These are phyloP conservation scores for Hyperoplus immaculatus DNA, from an alignment of 2,797 vertebrate species.

Conservation along the genomic window DNA sequence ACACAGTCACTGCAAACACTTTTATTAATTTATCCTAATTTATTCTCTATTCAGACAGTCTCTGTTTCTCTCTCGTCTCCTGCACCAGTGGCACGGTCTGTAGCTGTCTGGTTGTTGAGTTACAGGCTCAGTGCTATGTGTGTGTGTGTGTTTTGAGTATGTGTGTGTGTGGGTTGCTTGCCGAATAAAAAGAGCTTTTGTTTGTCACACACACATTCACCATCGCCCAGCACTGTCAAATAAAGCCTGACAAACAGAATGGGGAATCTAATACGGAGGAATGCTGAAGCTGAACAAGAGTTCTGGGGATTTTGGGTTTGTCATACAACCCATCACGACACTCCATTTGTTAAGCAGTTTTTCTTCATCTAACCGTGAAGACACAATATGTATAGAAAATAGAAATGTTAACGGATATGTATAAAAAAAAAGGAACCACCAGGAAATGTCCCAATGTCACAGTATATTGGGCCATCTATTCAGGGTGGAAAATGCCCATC, in stretches of 20 bases:
- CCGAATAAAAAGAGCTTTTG: conserved; percentile 58
- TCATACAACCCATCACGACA: neutral
- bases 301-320: neutral
- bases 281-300: neutral
- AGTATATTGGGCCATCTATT: neutral
- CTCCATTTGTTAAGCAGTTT: neutral
- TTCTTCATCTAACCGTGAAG: neutral
- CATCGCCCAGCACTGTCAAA: conserved; percentile 22
- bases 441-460: conserved; percentile 27
- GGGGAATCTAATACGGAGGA: conserved; percentile 13
- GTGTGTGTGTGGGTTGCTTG: conserved; percentile 3
- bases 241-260: conserved; percentile 20
- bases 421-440: neutral
- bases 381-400: neutral
- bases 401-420: conserved; percentile 1
- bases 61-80: conserved; percentile 15
- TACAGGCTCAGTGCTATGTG: conserved; percentile 20
- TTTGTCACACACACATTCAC: conserved; percentile 40
- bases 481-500: neutral
- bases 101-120: conserved; percentile 33
- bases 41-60: conserved; percentile 8
- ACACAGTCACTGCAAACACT: neutral
- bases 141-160: conserved; percentile 31
- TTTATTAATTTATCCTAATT: neutral
- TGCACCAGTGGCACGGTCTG: conserved; percentile 21